These are phyloP conservation scores for Campaea margaritaria DNA, from an alignment of 2,888 invertebrate genomes.

Conservation along the genomic window DNA sequence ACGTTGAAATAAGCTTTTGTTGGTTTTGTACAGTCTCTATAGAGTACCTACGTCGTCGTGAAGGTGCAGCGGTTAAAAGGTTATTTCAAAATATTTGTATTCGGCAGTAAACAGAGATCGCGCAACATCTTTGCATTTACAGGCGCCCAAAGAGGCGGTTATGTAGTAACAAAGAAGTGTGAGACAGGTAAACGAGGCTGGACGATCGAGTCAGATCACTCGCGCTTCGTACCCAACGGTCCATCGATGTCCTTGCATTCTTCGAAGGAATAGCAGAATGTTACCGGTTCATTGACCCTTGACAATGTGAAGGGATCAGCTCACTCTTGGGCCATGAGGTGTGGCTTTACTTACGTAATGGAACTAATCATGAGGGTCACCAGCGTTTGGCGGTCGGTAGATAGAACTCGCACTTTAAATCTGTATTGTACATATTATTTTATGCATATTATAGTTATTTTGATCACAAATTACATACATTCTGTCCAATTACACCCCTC, in stretches of 20 bases:
- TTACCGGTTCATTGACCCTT: constrained; percentile 79
- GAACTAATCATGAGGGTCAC: constrained; percentile 65
- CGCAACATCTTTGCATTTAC: constrained; percentile 49
- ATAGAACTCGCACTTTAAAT: constrained; percentile 37
- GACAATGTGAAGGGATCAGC: constrained; percentile 78
- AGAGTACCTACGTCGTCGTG: constrained; percentile 5
- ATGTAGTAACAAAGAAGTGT: constrained; percentile 25
- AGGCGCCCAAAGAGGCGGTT: constrained; percentile 33
- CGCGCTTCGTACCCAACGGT: constrained; percentile 49
- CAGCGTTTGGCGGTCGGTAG: constrained; percentile 60
- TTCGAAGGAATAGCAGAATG: constrained; percentile 72
- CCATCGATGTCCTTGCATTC: constrained; percentile 80
- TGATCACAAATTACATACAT: background rate
- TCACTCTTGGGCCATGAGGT: constrained; percentile 65
- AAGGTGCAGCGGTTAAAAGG: constrained; percentile 57
- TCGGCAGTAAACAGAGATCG: constrained; percentile 58
- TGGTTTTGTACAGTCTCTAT: constrained; percentile 42
- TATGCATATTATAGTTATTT: constrained; percentile 15
- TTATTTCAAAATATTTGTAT: constrained; percentile 65
- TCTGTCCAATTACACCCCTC: background rate
- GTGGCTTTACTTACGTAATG: constrained; percentile 76
- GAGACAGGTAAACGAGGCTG: constrained; percentile 34
- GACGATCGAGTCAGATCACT: constrained; percentile 33
- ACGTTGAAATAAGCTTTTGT: constrained; percentile 41
- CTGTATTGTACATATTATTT: constrained; percentile 25